Base-by-base conservation (phyloP, 2,888 invertebrate species). In the Ecliptopera silaceata region DNA sequence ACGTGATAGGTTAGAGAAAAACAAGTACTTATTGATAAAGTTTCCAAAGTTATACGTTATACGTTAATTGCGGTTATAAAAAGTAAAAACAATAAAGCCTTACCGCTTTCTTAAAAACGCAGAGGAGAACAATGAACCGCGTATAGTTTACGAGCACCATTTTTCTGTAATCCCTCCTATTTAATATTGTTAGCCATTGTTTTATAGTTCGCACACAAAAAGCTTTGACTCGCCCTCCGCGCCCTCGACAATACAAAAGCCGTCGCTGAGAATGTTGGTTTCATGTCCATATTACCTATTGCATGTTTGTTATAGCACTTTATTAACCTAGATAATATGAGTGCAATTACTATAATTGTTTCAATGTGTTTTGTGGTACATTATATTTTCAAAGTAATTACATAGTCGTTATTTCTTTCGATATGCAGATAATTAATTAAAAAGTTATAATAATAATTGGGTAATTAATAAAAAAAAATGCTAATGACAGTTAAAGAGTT, bases 141-240 rank as follows among this genome's bases (percentile, higher is more conserved):
- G 52, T 18, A 51, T 56, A 61, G 55, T 56, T 54, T 59, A 50
- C 49, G 51, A 57, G 51, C 42, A 15, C 11, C 66, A 67, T 66
- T 58, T 61, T 60, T 56, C 42, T 45, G 18, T 59, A 50, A 57
- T 52, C 53, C 36, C 56, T 34, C 39, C 54, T 57, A 54, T 58
- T 58, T 38, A n/a, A n/a, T n/a, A n/a, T n/a, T n/a, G n/a, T n/a
- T n/a, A n/a, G n/a, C n/a, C 50, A 54, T 59, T 65, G 57, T 65
- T 57, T 57, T 56, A 53, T 38, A 41, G 34, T 15, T 50, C 12
- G 13, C 55, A 39, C 50, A 59, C 52, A 61, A 61, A 64, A 65
- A 65, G 53, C 61, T 61, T 29, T 36, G 51, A 20, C 51, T 56
- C 46, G 56, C 18, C 36, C 48, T 26, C n/a, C n/a, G n/a, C 26